Base-by-base conservation (phyloP, 1,140 invertebrate genomes). In the Lepidurus apus region DNA sequence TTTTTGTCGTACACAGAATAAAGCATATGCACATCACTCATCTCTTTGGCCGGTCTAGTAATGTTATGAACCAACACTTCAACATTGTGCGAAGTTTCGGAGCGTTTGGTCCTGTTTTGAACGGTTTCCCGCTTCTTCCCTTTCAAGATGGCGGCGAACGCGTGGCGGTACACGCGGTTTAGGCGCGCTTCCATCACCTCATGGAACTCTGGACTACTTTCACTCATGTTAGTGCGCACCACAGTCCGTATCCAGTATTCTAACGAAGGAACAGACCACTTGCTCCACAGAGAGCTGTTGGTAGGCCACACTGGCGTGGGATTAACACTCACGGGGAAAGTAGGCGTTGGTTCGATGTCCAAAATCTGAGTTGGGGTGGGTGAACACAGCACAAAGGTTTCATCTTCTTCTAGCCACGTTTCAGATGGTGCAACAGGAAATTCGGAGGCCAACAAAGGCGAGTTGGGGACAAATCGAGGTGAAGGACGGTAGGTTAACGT, bases 231-330 rank as follows among this genome's bases (percentile, higher is more conserved):
- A 1, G 78, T 45, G 13, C 74, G 78, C n/a, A 79, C 45, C 4
- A 79, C 74, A 3, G 78, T 79, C n/a, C 78, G 17, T 43, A 79
- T 79, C 78, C 78, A 79, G 24, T 74, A 74, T 6, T 47, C 53
- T 13, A 65, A 21, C 7, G 53, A 65, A 65, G 53, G 53, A 11
- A 65, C 53, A 65, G 13, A n/a, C 53, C 17, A 21, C 21, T 65
- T 65, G 13, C 53, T 17, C 17, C 53, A 13, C 13, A 65, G 53
- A 13, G 53, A 65, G 53, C 53, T 65, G 13, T 65, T 65, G 9
- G 53, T 65, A 65, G 53, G 53, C 53, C 53, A 65, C 5, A 65
- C 53, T 65, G 13, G 53, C 13, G 53, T 13, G 21, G 53, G 13
- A 17, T 65, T 65, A 1, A 65, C 53, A 9, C 17, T 65, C 17